Evolutionary conservation across 1,140 invertebrate species (phyloP).

Genomic region (Amyelois transitella): DNA sequence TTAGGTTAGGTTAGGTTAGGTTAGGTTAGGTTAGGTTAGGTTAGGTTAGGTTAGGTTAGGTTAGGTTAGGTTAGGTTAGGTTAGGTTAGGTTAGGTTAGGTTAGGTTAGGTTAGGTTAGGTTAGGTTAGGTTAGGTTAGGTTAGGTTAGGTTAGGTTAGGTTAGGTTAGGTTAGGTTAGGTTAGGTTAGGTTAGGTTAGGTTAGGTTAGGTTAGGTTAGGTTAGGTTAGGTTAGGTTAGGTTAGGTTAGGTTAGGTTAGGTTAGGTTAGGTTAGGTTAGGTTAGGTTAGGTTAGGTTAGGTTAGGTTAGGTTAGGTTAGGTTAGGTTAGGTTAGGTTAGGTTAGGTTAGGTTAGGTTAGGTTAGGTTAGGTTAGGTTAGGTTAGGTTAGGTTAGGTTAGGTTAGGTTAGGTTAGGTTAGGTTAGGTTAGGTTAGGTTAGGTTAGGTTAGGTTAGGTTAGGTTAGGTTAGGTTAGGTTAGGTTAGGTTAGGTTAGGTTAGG

Average conservation of each 20-base stretch:
- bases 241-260: slow-evolving; percentile 8
- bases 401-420: slow-evolving; percentile 39
- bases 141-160: slow-evolving; percentile 24
- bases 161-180: slow-evolving; percentile 1
- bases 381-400: slow-evolving; percentile 35
- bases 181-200: slow-evolving; percentile 9
- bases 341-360: slow-evolving; percentile 37
- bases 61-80: no score
- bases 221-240: not conserved
- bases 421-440: slow-evolving; percentile 41
- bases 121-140: no score
- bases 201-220: slow-evolving; percentile 3
- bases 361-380: slow-evolving; percentile 41
- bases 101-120: no score
- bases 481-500: slow-evolving; percentile 16
- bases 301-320: slow-evolving; percentile 9
- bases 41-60: no score
- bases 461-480: slow-evolving; percentile 32
- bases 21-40: no score
- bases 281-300: slow-evolving; percentile 7
- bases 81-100: no score
- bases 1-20: no score
- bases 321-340: slow-evolving; percentile 19
- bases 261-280: slow-evolving; percentile 8
- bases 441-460: slow-evolving; percentile 40